Conservation (phyloP, 1,140 invertebrate genomes). For the Neoseiulus cucumeris region DNA sequence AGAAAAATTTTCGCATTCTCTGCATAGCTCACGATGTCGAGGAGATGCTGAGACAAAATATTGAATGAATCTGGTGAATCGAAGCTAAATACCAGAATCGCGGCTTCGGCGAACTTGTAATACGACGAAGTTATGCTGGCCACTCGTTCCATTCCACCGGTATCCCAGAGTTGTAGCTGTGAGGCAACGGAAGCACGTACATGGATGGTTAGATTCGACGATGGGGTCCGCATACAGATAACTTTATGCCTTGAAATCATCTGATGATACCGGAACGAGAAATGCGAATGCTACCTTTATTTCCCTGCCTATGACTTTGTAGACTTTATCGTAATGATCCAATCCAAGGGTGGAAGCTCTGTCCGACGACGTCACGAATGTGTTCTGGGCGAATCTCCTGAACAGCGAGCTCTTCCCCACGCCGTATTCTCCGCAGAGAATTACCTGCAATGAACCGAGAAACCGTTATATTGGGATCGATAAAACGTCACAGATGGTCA, state of each 20-base stretch:
- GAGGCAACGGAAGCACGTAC: conserved; percentile 18
- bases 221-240: too few species aligned
- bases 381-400: conserved; percentile 65
- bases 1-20: conserved; percentile 82
- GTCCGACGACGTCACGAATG: conserved; percentile 50
- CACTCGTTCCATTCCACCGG: conserved; percentile 77
- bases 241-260: too few species aligned
- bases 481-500: background rate
- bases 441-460: conserved; percentile 32
- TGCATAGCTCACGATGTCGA: conserved; percentile 74
- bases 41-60: conserved; percentile 63
- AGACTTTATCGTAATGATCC: conserved; percentile 50
- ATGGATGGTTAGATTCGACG: background rate
- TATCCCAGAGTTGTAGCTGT: conserved; percentile 76
- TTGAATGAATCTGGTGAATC: conserved; percentile 78
- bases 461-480: background rate
- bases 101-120: conserved; percentile 79
- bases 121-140: conserved; percentile 80
- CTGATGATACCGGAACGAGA: too few species aligned
- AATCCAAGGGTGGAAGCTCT: conserved; percentile 70
- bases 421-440: conserved; percentile 81
- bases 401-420: conserved; percentile 85
- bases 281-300: conserved; percentile 23
- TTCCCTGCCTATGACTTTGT: conserved; percentile 19
- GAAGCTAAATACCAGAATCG: conserved; percentile 66